Base-by-base conservation (phyloP, 2,797 vertebrate genomes). In the Champsocephalus esox region DNA sequence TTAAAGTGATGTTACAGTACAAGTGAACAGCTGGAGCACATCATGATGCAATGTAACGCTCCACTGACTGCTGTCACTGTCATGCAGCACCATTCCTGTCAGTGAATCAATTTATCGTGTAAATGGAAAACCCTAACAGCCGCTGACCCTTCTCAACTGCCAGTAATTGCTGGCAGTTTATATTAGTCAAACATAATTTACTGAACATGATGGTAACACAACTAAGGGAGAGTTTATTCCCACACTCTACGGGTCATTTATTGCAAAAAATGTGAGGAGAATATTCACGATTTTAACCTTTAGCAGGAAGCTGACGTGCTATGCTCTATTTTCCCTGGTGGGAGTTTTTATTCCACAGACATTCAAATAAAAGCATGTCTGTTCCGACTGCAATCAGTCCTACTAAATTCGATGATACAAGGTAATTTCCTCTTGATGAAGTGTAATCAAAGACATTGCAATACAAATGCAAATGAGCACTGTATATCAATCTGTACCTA, bases 101-200 rank as follows among this genome's bases (percentile, higher is more conserved):
- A 88, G 70, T 60, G 78, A 81, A 87, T 81, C 74, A 75, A 83
- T 91, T 88, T 77, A 76, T 78, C 2, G 55, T 46, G 60, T 34
- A 77, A 71, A 63, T 87, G 84, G 89, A 92, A 90, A 90, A 85
- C 75, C 81, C 79, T 48, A 72, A 75, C 67, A 87, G 85, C 72
- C 75, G 24, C 55, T 82, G 84, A 83, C 82, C 79, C 78, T 79
- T 77, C 71, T 72, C 73, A 68, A 73, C 79, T 75, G 81, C 78
- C 81, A 84, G 75, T 90, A 87, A 93, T 86, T 82, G 62, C 68
- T 72, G 77, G 71, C 77, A 86, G 75, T 88, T 88, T 89, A 69
- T 80, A 79, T 77, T 81, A 75, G 78, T 81, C 80, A 85, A 89
- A 85, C 66, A 82, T 55, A 54, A 84, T 87, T 91, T 81, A 80